Evolutionary conservation across 1,140 invertebrate species (phyloP).

Genomic region (Streblospio benedicti): DNA sequence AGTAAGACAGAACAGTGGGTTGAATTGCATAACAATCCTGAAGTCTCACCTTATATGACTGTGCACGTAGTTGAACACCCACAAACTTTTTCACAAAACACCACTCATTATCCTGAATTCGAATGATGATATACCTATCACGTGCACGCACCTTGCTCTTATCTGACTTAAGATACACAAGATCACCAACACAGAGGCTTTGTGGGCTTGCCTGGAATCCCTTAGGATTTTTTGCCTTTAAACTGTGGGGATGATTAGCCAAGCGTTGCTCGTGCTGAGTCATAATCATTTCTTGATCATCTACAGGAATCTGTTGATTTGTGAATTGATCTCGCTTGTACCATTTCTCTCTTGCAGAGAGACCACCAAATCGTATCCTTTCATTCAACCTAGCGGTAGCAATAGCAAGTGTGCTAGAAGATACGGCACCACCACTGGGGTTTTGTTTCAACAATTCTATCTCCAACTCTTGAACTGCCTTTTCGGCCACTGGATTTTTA

Average conservation of each 20-base stretch:
- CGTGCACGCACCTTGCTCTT: background rate
- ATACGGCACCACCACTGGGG: background rate
- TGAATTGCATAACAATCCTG: too few species aligned
- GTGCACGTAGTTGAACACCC: too few species aligned
- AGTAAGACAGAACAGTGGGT: too few species aligned
- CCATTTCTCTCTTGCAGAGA: background rate
- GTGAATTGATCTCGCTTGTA: background rate
- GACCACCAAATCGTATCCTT: background rate
- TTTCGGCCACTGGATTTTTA: slow-evolving; percentile 24
- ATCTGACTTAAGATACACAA: background rate
- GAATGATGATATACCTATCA: background rate
- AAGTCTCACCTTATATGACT: too few species aligned
- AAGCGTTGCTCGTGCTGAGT: background rate
- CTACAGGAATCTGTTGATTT: background rate
- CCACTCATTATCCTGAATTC: background rate
- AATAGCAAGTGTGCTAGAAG: background rate
- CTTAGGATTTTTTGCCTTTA: background rate
- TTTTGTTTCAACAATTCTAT: background rate
- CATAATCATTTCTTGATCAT: background rate
- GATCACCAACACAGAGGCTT: background rate
- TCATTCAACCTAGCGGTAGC: background rate
- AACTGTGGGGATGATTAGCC: background rate
- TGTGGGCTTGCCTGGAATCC: too few species aligned
- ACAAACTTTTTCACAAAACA: too few species aligned
- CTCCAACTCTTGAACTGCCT: slow-evolving; percentile 3